Base-by-base conservation (phyloP, 1,140 invertebrate genomes). In the Meloidogyne hapla region DNA sequence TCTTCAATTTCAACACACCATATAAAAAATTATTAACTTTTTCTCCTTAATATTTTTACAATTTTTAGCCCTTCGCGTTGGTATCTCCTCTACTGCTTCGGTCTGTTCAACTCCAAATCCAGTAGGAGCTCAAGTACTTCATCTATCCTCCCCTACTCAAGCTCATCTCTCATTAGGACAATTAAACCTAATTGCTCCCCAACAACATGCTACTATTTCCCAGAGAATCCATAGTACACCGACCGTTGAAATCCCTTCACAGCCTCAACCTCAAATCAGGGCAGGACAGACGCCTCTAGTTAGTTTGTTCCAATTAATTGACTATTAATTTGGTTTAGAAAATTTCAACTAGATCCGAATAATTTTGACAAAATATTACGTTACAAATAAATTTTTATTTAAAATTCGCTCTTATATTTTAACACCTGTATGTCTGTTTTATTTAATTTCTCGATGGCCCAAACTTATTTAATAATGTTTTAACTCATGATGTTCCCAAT, bases 181-280 rank as follows among this genome's bases (percentile, higher is more conserved):
- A 23, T 21, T 75, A 38, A 73, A 73, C 45, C 33, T 75, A 64
- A 67, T 73, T 73, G 68, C 42, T 28, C 45, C 45, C 15, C 68
- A 45, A 61, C 42, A 45, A 12, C 42, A 45, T 8, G 0, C 23
- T 28, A 38, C 12, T 71, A 42, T 62, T n/a, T 25, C 48, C 12
- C 70, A 73, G 13, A 38, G 61, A 33, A 45, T 56, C 26, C 68
- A 62, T 23, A 62, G 48, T 13, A 61, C 64, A 21, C 23, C 68
- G 26, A 15, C 38, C 2, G 28, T 64, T 64, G 79, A 80, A 33
- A 80, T 80, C 33, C 80, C 79, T 12, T 80, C 79, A 15, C 79
- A 80, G 56, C 79, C 79, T 28, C 79, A 82, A 62, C 79, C 79
- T 1, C 79, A 80, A 67, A 63, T 80, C 18, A n/a, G 48, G n/a